Base-by-base conservation (phyloP, 2,888 invertebrate genomes). In the Plagiodera versicolora region DNA sequence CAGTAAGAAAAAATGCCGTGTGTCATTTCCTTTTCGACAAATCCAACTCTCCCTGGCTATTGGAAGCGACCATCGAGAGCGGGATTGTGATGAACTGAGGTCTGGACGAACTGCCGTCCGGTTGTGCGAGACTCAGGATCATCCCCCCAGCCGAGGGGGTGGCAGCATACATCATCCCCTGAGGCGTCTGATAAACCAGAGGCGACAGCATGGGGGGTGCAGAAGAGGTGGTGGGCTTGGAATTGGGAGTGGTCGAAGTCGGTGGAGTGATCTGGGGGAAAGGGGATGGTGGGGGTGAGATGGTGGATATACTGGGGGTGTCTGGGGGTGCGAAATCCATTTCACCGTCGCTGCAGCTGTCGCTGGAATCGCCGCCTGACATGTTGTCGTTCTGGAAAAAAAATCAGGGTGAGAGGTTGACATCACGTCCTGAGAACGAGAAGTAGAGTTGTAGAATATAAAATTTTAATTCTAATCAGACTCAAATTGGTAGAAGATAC, bases 71-170 rank as follows among this genome's bases (percentile, higher is more conserved):
- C 82, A 89, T 86, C 30, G 87, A 87, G 67, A 89, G 80, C 56
- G 89, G 89, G 77, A 89, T 89, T 58, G 88, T 88, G 75, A 89
- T 88, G 80, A 87, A 89, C 78, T 89, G 88, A 44, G 84, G 85
- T 83, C 84, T 84, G 4, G 68, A 67, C 4, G 73, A 67, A 68
- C 72, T 75, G n/a, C 74, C 74, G 60, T 75, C 72, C 49, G 73
- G 70, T 62, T 77, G 79, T 9, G 79, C 75, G 49, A 82, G 67
- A 63, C 81, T 79, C 68, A 81, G 77, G 60, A 82, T 79, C 61
- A 83, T 79, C 4, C 81, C 80, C 8, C 81, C 81, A 65, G 79
- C 80, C 8, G 81, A 79, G 8, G 81, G 80, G 10, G 81, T 75
- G 11, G 67, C 57, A 1, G 81, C 80, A 68, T 82, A 82, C 75